Base-by-base conservation (phyloP, 2,797 vertebrate genomes). In the Poecile montanus region DNA sequence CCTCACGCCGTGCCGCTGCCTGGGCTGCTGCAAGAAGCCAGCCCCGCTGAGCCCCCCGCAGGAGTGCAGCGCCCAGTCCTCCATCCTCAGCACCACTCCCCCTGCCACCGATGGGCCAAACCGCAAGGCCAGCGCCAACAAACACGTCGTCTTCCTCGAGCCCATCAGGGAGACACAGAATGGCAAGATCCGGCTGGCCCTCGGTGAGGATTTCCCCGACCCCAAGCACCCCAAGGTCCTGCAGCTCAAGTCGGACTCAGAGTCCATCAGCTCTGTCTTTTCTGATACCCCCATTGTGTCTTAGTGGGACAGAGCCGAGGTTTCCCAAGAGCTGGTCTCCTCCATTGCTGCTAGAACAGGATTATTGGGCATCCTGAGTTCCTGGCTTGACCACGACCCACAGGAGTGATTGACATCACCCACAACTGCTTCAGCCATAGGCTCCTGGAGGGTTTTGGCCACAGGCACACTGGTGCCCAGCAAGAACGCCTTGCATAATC, bases 61-160 rank as follows among this genome's bases (percentile, higher is more conserved):
- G 40, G 98, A 99, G 90, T 98, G 98, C 92, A 99, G 99, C 0
- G 98, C 97, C 40, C 99, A 99, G 93, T 99, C 99, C 74, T 99
- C 98, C 16, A 99, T 99, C 96, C 98, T 99, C 74, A 98, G 98
- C 30, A 95, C 98, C 6, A 98, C 98, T 1, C 98, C 99, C 0
- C 98, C 99, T 0, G 89, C 98, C 36, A 97, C 98, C 1, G 98
- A 99, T 0, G 98, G 98, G 53, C 98, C 98, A 10, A 98, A 98
- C 71, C 98, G 98, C 92, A 99, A 99, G 98, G 98, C 98, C 97
- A 98, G 98, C 36, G 95, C 97, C 97, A 99, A 98, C 98, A 99
- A 99, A 95, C 99, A 99, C 7, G 99, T 99, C 75, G 99, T 98
- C 75, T 99, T 99, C 97, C 97, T 99, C 42, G 99, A 99, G 98